These are phyloP conservation scores for Gymnocheta viridis DNA, from an alignment of 2,888 invertebrate species.

Conservation along the genomic window DNA sequence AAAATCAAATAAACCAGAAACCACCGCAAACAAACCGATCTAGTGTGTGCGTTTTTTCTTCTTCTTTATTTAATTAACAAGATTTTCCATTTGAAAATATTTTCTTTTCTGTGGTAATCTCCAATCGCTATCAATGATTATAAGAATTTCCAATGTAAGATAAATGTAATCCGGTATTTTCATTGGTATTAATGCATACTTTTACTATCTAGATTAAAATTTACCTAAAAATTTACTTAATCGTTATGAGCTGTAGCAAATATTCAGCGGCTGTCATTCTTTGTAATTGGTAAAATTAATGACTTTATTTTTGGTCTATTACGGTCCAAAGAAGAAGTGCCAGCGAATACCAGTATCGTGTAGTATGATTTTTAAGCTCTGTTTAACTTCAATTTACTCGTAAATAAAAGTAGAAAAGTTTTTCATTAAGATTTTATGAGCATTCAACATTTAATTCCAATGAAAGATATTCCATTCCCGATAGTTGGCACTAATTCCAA, in stretches of 20 bases:
- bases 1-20: constrained; percentile 43
- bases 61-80: constrained; percentile 26
- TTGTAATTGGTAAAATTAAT: neutral
- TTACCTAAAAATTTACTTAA: neutral
- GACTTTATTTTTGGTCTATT: too few species aligned
- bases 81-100: constrained; percentile 29
- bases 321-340: neutral
- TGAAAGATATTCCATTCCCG: too few species aligned
- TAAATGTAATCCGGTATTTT: constrained; percentile 27
- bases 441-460: too few species aligned
- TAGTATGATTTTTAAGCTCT: too few species aligned
- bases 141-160: constrained; percentile 13
- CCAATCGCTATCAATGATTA: constrained; percentile 10
- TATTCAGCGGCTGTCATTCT: constrained; percentile 2
- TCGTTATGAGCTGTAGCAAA: neutral
- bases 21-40: constrained; percentile 26
- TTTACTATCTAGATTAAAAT: neutral
- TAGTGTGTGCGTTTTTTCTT: neutral
- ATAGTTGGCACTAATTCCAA: too few species aligned
- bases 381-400: too few species aligned
- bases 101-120: constrained; percentile 27
- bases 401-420: too few species aligned
- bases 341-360: too few species aligned
- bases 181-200: neutral
- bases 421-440: too few species aligned